Evolutionary conservation across 2,888 invertebrate species (phyloP), one percentile per base, ranked within the genome.

Genomic region (Callimorpha dominula): DNA sequence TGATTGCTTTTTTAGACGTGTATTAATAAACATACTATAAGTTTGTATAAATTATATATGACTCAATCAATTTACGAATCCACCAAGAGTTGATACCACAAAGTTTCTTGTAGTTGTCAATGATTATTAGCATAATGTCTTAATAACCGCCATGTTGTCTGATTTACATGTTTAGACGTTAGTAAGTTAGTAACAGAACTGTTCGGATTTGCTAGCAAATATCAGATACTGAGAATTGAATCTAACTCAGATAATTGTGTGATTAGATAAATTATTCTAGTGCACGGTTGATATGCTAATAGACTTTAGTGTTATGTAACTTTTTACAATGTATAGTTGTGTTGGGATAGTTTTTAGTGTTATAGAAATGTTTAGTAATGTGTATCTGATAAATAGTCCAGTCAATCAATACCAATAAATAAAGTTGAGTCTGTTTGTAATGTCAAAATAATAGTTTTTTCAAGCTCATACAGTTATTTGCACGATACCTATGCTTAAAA

Each of bases 111-210:
- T 52, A 40, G 17, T 50, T 60, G 60, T 65, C 65, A 49, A 40
- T 54, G 15, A 6, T 4, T 49, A 71, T 71, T 71, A 60, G n/a
- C 60, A 71, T 66, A 71, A 66, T 43, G 71, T 65, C 60, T 71
- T 20, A 71, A 71, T 71, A 66, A 49, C 4, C 12, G 64, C 20
- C 9, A 43, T 8, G 20, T 14, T 70, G 49, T 64, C 60, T 66
- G n/a, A 66, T 71, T 66, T 49, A 20, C 60, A 60, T 66, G 20
- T 65, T 57, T 42, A 40, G 11, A 40, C 14, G 17, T 31, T 5
- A 49, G 42, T 70, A 65, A 57, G 20, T 62, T 49, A 63, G 4
- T 42, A n/a, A 42, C 50, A 11, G 49, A 49, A 40, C 6, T n/a
- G 17, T 11, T 68, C 46, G 7, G 60, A 17, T 46, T 46, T 46